A percentile compares a stretch with the other conserved stretches of the same genome.
These are phyloP conservation scores for Poeciliopsis infans DNA, from an alignment of 2,797 vertebrate species.

Conservation along the genomic window DNA sequence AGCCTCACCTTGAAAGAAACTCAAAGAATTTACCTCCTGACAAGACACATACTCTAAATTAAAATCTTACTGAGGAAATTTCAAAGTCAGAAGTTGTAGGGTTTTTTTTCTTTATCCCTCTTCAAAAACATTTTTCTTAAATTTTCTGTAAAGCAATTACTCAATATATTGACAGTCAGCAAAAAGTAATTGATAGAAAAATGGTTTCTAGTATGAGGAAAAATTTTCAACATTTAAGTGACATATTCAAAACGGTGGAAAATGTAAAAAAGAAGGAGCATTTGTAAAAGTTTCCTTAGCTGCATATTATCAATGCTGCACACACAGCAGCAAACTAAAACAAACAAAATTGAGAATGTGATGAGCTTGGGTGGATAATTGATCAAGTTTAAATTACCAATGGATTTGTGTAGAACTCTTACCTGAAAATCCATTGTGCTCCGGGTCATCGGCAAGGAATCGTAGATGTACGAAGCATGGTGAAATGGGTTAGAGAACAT, in stretches of 20 bases:
- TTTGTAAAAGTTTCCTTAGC: slow-evolving; percentile 19
- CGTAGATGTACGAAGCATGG: slow-evolving; percentile 75
- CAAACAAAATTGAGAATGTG: slow-evolving; percentile 59
- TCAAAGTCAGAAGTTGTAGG: background rate
- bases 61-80: background rate
- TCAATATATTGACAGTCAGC: background rate
- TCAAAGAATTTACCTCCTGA: background rate
- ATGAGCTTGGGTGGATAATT: slow-evolving; percentile 78
- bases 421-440: slow-evolving; percentile 72
- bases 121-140: too few relatives aligned
- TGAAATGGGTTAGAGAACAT: slow-evolving; percentile 67
- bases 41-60: background rate
- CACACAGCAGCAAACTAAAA: slow-evolving; percentile 55
- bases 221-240: background rate
- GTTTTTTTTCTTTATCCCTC: background rate
- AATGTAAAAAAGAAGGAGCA: background rate
- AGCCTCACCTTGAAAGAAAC: background rate
- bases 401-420: slow-evolving; percentile 74
- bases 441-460: slow-evolving; percentile 70
- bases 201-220: background rate
- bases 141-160: background rate
- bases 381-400: slow-evolving; percentile 81
- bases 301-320: slow-evolving; percentile 46
- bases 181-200: background rate
- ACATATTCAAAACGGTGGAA: background rate